Percentiles rank a stretch among this genome's conserved stretches.
These are phyloP conservation scores for Zhengitettix transpicula DNA, from an alignment of 2,888 invertebrate genomes.

Conservation along the genomic window DNA sequence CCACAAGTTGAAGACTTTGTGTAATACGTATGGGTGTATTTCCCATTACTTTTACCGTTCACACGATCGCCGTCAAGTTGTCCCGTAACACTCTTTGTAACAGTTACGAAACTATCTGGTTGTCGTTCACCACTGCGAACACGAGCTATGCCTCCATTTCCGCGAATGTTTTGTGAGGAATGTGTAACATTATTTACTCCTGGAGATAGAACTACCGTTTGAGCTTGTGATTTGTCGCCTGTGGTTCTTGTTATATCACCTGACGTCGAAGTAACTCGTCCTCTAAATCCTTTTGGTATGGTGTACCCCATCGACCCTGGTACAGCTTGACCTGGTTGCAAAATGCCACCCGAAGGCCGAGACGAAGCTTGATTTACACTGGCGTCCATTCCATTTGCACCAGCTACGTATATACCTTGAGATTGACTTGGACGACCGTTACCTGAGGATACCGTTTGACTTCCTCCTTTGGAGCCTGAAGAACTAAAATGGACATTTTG, in stretches of 20 bases:
- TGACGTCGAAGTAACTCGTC: slow-evolving; percentile 43
- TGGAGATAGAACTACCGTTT: slow-evolving; percentile 38
- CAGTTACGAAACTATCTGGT: slow-evolving; percentile 55
- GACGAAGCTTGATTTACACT: no score
- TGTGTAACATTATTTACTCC: slow-evolving; percentile 28
- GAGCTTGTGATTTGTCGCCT: slow-evolving; percentile 46
- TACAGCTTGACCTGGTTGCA: slow-evolving; percentile 47
- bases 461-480: neutral
- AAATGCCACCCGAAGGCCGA: slow-evolving; percentile 27
- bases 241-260: slow-evolving; percentile 35
- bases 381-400: slow-evolving; percentile 39
- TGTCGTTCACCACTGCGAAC: slow-evolving; percentile 16
- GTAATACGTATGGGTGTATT: slow-evolving; percentile 62
- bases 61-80: slow-evolving; percentile 38
- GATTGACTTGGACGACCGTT: slow-evolving; percentile 23
- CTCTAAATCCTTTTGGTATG: slow-evolving; percentile 51
- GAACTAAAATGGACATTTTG: neutral
- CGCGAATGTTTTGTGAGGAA: no score
- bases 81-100: slow-evolving; percentile 65
- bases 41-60: slow-evolving; percentile 25
- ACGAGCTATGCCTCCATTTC: no score
- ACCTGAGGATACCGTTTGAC: slow-evolving; percentile 1
- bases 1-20: slow-evolving; percentile 78
- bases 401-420: slow-evolving; percentile 45
- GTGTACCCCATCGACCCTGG: slow-evolving; percentile 49